Conservation (phyloP, 2,113 vertebrate species). For the Pterocles burchelli region DNA sequence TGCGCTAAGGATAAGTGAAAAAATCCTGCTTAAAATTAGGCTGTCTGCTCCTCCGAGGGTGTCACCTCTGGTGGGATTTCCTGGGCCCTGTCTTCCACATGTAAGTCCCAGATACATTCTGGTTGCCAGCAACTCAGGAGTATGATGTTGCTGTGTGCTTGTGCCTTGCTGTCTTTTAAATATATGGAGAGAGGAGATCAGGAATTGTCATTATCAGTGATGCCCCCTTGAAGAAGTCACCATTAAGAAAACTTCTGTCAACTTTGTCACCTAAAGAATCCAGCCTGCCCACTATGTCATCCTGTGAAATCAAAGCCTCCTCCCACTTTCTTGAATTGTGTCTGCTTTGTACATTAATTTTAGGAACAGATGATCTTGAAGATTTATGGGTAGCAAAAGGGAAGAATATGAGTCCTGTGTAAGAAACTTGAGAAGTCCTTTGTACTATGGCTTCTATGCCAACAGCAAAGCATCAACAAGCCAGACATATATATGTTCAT, state of each 20-base stretch:
- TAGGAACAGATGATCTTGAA: constrained; percentile 32
- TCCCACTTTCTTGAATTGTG: constrained; percentile 51
- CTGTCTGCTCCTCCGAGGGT: not conserved
- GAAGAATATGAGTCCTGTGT: not conserved
- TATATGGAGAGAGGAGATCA: not conserved
- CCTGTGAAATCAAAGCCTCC: constrained; percentile 64
- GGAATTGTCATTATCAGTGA: not conserved
- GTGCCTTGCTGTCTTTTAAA: not conserved
- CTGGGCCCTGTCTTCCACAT: not conserved
- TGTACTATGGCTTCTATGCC: not conserved
- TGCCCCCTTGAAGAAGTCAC: not conserved
- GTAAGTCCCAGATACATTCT: not conserved
- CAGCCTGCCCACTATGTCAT: constrained; percentile 48
- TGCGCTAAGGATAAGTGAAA: not conserved
- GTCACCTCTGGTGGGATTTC: not conserved
- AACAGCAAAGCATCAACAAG: not conserved
- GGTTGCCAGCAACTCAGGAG: not conserved
- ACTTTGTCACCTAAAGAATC: not conserved
- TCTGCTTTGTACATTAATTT: constrained; percentile 32
- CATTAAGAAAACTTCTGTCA: not conserved
- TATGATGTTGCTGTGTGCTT: not conserved
- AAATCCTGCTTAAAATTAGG: not conserved
- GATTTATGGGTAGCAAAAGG: constrained; percentile 2
- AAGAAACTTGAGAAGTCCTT: constrained; percentile 33
- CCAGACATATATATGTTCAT: not conserved